Base-by-base conservation (phyloP, 2,888 invertebrate genomes). In the Lasioglossum oenotherae region DNA sequence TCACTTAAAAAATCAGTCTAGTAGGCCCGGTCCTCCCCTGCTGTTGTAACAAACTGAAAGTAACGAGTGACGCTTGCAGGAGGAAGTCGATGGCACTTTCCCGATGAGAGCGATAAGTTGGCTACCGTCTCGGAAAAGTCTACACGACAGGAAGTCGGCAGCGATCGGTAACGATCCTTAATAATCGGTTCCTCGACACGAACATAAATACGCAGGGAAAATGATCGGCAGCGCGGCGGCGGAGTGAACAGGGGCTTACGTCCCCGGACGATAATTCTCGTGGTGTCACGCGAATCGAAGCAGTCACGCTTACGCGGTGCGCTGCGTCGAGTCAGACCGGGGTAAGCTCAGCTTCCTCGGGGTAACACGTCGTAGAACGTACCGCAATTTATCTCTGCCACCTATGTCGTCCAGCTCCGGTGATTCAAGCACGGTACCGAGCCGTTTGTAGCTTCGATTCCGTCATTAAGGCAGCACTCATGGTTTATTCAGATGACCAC, bases 401-500 rank as follows among this genome's bases (percentile, higher is more conserved):
- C 81, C 82, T 84, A 82, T 74, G 84, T 80, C 81, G 86, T 85
- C 81, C 74, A 49, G 78, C 60, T 41, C 79, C 76, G 77, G 81
- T 87, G 91, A 91, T 89, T 91, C 88, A 69, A 88, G 86, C 82
- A 78, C 78, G 76, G 82, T 71, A 87, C 83, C 82, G 69, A 38
- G 60, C 87, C 87, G 87, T 91, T 90, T 91, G 90, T 91, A 91
- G 84, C 90, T 93, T 92, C 92, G 92, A 93, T 93, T 93, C 88
- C 89, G 89, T 93, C 93, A 93, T 93, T 93, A 92, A 92, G 92
- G 91, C 89, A 88, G 90, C 89, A 90, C 92, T 94, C 93, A 93
- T 94, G 93, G 91, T 93, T 94, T 94, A 94, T 94, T 94, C 93
- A 94, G 92, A 92, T 93, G 93, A 92, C 92, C 92, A 91, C 91